Percentiles rank a stretch among this genome's conserved stretches.
Conservation (phyloP, 35 echinoderm and acorn worm species). For the Apostichopus parvimensis region DNA sequence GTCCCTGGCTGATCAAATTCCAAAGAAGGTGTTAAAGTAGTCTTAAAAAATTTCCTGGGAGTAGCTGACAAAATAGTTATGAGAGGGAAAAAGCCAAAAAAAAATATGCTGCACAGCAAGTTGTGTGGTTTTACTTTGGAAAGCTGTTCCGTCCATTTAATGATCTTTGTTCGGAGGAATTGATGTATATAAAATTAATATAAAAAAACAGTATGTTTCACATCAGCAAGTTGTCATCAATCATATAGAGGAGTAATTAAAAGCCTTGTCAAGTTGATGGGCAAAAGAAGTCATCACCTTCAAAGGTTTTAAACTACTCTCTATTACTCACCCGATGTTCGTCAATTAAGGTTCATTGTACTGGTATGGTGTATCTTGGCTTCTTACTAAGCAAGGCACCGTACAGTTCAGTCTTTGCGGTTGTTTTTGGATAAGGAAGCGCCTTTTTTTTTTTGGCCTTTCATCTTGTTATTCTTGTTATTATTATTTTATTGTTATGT, state of each 20-base stretch:
- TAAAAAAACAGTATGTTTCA: neutral
- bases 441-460: too few relatives aligned
- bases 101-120: neutral
- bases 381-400: too few relatives aligned
- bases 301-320: too few relatives aligned
- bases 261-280: neutral
- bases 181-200: neutral
- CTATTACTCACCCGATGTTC: too few relatives aligned
- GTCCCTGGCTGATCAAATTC: constrained; percentile 30
- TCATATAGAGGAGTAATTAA: neutral
- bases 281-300: too few relatives aligned
- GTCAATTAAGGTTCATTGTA: too few relatives aligned
- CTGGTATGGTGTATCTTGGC: too few relatives aligned
- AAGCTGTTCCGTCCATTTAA: neutral
- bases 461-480: too few relatives aligned
- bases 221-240: neutral
- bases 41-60: neutral
- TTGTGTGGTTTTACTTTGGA: neutral
- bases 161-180: neutral
- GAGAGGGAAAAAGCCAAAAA: neutral
- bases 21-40: constrained; percentile 7
- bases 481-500: too few relatives aligned
- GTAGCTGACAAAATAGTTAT: neutral
- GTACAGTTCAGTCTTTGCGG: too few relatives aligned
- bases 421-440: too few relatives aligned